These are phyloP conservation scores for Eptesicus fuscus DNA, from an alignment of 2,113 vertebrate species.

Conservation along the genomic window DNA sequence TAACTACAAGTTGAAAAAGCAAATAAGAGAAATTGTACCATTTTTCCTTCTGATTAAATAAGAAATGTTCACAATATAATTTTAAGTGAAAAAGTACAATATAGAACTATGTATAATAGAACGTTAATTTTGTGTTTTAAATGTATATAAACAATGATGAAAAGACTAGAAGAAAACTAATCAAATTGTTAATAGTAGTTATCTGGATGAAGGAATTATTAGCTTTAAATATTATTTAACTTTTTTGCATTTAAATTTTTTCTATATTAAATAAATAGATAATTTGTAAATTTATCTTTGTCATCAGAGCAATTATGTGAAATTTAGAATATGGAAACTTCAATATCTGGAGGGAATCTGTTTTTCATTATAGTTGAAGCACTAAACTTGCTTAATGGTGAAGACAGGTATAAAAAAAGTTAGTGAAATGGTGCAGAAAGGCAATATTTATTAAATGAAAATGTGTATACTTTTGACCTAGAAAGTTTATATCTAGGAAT, in stretches of 20 bases:
- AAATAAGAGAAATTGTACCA: background rate
- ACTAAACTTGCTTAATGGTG: background rate
- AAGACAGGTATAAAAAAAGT: background rate
- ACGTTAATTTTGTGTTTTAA: background rate
- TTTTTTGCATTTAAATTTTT: background rate
- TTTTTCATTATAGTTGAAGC: background rate
- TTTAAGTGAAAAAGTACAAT: slow-evolving; percentile 5
- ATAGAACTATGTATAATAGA: background rate
- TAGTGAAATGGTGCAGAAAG: background rate
- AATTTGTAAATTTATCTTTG: background rate
- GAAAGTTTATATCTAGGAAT: background rate
- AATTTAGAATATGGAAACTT: background rate
- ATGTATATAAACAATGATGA: slow-evolving; percentile 8
- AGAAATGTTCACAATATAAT: background rate
- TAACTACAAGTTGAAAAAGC: background rate
- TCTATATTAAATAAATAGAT: background rate
- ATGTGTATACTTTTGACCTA: background rate
- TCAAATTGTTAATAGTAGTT: background rate
- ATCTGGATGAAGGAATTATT: background rate
- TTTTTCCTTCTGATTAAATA: background rate
- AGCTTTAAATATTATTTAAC: background rate
- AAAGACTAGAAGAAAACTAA: background rate
- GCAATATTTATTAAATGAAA: background rate
- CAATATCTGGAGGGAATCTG: background rate
- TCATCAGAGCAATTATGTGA: background rate